A percentile compares a stretch with the other conserved stretches of the same genome.
phyloP scores from a whole-genome alignment of 2,113 vertebrate genomes.

The Amphiprion ocellaris region DNA sequence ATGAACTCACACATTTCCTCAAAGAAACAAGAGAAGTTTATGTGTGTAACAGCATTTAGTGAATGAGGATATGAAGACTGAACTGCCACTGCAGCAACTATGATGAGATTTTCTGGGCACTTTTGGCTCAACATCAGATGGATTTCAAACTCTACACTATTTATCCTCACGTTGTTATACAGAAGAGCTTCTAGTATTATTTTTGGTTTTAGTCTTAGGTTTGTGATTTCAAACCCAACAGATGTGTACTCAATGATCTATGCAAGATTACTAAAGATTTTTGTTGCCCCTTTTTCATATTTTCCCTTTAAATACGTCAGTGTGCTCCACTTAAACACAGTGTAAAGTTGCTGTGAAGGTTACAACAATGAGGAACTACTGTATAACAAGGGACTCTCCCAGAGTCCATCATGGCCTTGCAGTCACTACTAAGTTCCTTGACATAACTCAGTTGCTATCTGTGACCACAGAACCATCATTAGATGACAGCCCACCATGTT shows the following conservation, averaged over 20 bases:
- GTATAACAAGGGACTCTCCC: conserved; percentile 9
- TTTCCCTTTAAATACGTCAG: not conserved
- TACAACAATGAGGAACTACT: conserved; percentile 42
- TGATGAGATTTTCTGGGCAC: not conserved
- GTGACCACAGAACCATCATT: not conserved
- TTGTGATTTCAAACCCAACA: no score
- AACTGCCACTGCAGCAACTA: not conserved
- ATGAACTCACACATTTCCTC: not conserved
- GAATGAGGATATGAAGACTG: not conserved
- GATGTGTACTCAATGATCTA: not conserved
- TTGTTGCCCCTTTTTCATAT: not conserved
- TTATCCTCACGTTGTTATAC: no score
- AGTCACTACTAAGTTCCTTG: conserved; percentile 26
- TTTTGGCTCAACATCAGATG: not conserved
- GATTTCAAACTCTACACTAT: not conserved
- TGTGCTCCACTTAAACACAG: not conserved
- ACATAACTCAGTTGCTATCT: not conserved
- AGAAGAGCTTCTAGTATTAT: not conserved
- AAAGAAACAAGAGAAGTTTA: not conserved
- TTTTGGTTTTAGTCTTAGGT: no score
- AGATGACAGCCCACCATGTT: not conserved
- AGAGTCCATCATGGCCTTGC: conserved; percentile 5
- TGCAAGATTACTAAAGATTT: not conserved
- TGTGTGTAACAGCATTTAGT: rapidly evolving
- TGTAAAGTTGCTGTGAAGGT: not conserved